Evolutionary conservation across 2,797 vertebrate genomes (phyloP).

Genomic region (Muscicapa comitata): DNA sequence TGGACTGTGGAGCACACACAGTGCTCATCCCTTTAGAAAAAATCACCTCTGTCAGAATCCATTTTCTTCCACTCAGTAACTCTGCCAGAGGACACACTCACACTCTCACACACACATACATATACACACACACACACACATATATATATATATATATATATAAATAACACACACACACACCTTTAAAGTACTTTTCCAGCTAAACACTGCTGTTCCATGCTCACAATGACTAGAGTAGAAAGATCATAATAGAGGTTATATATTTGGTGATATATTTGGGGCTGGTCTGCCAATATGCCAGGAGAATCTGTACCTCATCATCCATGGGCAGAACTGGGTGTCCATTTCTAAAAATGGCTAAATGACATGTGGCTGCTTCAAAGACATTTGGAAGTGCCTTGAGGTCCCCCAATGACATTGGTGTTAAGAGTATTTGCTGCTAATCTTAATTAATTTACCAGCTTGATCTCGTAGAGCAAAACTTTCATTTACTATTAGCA

Average conservation of each 20-base stretch:
- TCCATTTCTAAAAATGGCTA: background rate
- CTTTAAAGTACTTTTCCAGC: background rate
- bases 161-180: fast-evolving
- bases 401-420: background rate
- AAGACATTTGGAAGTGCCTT: background rate
- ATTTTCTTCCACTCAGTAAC: background rate
- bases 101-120: too few relatives aligned
- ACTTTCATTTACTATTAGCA: background rate
- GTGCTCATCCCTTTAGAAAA: background rate
- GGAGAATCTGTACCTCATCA: background rate
- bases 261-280: background rate
- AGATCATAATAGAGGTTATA: background rate
- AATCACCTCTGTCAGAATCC: background rate
- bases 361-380: background rate
- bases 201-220: background rate
- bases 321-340: background rate
- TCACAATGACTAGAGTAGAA: background rate
- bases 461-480: background rate
- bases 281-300: background rate
- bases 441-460: background rate
- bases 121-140: fast-evolving
- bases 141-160: fast-evolving
- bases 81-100: background rate
- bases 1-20: background rate
- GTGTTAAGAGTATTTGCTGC: background rate